Evolutionary conservation across 23 tunicate species (phyloP), one percentile per base, ranked within the genome.

Genomic region (Styela clava): DNA sequence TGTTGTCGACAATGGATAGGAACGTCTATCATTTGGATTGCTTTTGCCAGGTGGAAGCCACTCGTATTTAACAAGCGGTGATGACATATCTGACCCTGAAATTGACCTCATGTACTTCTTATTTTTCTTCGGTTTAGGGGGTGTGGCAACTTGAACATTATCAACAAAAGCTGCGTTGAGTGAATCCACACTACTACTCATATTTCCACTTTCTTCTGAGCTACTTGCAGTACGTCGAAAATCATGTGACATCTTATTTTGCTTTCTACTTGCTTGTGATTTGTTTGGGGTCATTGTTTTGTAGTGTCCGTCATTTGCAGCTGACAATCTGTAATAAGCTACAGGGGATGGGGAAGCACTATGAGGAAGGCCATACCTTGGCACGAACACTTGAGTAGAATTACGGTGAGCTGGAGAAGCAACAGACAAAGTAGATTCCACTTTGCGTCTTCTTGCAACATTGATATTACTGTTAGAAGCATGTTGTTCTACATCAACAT

Each of bases 141-240:
- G 35, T n/a, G 34, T 3, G 24, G 34, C 7, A 44, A 44, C 56
- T 44, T 44, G 7, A 5, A 44, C 7, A 44, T 44, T 44, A 44
- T 44, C 56, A 44, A 5, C 12, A 7, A 44, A 12, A 33, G 35
- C 20, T 21, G 35, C 29, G 27, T 52, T 33, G 23, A 76, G 30
- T 27, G 65, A 76, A 29, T 76, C 81, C 19, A 76, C 65, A 29
- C 81, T 76, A 52, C 81, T 44, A 2, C 81, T 44, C 64, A 76
- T 22, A 24, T 56, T 1, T 20, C 30, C 25, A 29, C 81, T 76
- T 25, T 76, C 81, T 52, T 76, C 81, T 12, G 81, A 76, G 37
- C 81, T 76, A 27, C 81, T 76, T 0, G 65, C 65, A 20, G 3
- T 56, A 16, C 65, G 64, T 1, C 33, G 31, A 51, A 33, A 56